Base-by-base conservation (phyloP, 2,888 invertebrate species). In the Chelonus formosanus region DNA sequence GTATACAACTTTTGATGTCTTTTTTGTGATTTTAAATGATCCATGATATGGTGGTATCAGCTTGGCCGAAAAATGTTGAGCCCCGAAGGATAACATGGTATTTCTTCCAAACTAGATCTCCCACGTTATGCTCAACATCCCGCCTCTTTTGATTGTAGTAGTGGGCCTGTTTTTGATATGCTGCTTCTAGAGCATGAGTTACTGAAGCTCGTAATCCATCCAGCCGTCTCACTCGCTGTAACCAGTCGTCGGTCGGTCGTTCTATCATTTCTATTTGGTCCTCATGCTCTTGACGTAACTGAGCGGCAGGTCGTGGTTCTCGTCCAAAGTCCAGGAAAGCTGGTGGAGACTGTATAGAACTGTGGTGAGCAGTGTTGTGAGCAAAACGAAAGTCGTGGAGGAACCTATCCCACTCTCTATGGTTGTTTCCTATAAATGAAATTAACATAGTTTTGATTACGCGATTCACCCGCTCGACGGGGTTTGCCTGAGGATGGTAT, bases 401-500 rank as follows among this genome's bases (percentile, higher is more conserved):
- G n/a, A 67, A 58, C 7, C 32, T 45, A 47, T 71, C 67, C 68
- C 68, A 72, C 5, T 63, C 47, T 4, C 59, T 50, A 31, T 72
- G 69, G 35, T 69, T 61, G 0, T 55, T 47, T 1, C 56, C 55
- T 0, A 70, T 5, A n/a, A 59, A 72, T 0, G 54, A 10, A 0
- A 58, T 43, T 0, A 70, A 59, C 73, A 74, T 73, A 0, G 72
- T 74, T 35, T 75, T 73, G 0, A 78, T 3, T 0, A 69, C 69
- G 32, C 74, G 60, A 45, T 76, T 76, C 3, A 70, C 69, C 31
- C 72, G 52, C 61, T 78, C 76, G 0, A 70, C 70, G 0, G 75
- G 76, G 60, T 75, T 76, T 0, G 71, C 71, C 54, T 76, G 75
- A 0, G 76, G 70, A 60, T 75, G 72, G 40, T 75, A 72, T 4